Percentiles rank a stretch among this genome's conserved stretches.
Conservation (phyloP, 2,113 vertebrate species). For the Otus sunia region DNA sequence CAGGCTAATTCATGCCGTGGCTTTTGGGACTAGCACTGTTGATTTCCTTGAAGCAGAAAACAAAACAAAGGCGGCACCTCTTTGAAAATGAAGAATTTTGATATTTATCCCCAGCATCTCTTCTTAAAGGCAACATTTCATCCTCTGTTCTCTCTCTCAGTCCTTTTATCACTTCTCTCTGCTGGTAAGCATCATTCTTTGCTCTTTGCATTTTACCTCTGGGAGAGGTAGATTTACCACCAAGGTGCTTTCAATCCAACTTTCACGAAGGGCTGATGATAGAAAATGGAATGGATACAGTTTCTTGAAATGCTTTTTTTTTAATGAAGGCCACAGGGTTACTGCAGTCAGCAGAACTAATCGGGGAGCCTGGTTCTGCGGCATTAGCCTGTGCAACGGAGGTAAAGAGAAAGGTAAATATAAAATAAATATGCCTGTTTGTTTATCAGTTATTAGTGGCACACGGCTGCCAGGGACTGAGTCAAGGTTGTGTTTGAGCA, state of each 20-base stretch:
- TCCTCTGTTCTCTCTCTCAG: background rate
- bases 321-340: slow-evolving; percentile 23
- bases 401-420: slow-evolving; percentile 33
- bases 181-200: background rate
- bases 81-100: background rate
- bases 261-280: background rate
- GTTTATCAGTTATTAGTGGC: slow-evolving; percentile 9
- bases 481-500: slow-evolving; percentile 25
- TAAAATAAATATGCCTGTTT: slow-evolving; percentile 14
- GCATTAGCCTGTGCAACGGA: background rate
- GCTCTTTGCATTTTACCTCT: slow-evolving; percentile 26
- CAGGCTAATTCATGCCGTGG: background rate
- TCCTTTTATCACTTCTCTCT: background rate
- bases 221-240: slow-evolving; percentile 23
- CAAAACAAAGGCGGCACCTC: background rate
- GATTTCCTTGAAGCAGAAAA: slow-evolving; percentile 10
- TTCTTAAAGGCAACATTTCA: background rate
- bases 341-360: slow-evolving; percentile 12
- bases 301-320: background rate
- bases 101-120: background rate
- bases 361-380: background rate
- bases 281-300: slow-evolving; percentile 9
- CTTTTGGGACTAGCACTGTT: background rate
- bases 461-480: background rate
- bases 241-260: slow-evolving; percentile 12